Evolutionary conservation across 1,140 invertebrate species (phyloP).

Genomic region (Drosophila grimshawi): DNA sequence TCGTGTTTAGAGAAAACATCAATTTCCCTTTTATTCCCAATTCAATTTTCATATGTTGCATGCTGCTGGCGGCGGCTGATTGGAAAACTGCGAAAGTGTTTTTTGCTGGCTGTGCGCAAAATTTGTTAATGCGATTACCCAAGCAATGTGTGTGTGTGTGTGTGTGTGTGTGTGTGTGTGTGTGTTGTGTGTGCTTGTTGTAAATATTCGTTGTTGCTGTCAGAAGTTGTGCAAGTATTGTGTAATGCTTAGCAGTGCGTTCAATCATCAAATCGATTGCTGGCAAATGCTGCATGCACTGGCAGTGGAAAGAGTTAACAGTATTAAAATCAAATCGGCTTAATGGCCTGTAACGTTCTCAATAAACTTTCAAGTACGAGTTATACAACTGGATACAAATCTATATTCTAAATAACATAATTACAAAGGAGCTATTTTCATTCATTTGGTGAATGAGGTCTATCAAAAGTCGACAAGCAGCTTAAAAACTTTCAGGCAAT

Average conservation of each 20-base stretch:
- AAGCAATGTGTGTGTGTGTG: conserved; percentile 8
- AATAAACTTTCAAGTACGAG: no score
- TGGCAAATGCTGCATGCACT: not conserved
- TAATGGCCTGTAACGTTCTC: no score
- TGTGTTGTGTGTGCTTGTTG: not conserved
- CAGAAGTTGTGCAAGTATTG: conserved; percentile 58
- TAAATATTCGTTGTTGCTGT: conserved; percentile 4
- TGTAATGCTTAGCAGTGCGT: conserved; percentile 20
- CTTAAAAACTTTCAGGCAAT: no score
- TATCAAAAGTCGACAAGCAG: no score
- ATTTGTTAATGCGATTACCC: conserved; percentile 56
- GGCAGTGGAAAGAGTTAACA: not conserved
- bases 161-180: not conserved
- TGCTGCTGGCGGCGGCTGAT: conserved; percentile 2
- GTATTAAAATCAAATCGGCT: no score
- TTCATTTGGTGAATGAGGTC: no score
- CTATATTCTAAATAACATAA: no score
- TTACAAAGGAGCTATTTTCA: no score
- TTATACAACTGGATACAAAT: no score
- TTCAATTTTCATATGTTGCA: conserved; percentile 32
- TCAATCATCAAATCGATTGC: conserved; percentile 34
- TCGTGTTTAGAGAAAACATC: conserved; percentile 31
- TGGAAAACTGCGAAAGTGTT: conserved; percentile 29
- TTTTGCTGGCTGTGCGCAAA: conserved; percentile 24
- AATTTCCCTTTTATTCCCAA: conserved; percentile 14